Evolutionary conservation across 30 jellyfish, hydroid and myxozoan genomes (phyloP), one percentile per base, ranked within the genome.

Genomic region (Chrysaora quinquecirrha): DNA sequence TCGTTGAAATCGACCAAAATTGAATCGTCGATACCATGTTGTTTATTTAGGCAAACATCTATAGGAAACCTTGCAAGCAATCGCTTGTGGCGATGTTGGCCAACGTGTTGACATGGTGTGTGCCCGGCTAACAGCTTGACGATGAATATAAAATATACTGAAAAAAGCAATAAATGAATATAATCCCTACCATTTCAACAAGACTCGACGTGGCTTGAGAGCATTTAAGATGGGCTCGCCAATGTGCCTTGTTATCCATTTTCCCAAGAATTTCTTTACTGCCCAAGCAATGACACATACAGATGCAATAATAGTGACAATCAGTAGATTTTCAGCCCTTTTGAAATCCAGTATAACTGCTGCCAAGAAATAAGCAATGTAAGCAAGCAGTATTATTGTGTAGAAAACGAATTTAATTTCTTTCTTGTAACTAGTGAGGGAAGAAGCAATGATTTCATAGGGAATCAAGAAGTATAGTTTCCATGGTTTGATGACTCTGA

Each of bases 351-450:
- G 64, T 6, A 31, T 30, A 10, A 34, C 29, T 19, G 81, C 81
- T 69, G 65, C 81, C 35, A 69, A 19, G 30, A 69, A 31, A 30
- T 30, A 69, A 3, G 81, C 81, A 29, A 23, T 27, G 30, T 69
- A 69, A 2, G 30, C 27, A 73, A 69, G 19, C 11, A 69, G 23
- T 2, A 31, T 3, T 1, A 69, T 22, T 1, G 31, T 1, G 10
- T 25, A 35, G 29, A 34, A 7, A 29, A 69, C 24, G 22, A 3
- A 16, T 9, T 29, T 7, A 30, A 27, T 7, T 3, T 3, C 64
- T 34, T 43, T 25, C 27, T 30, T 34, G 31, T 69, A 19, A 7
- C 9, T 23, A 3, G 11, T 32, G 31, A 30, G 32, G 27, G 52
- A 69, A 1, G 9, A 4, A 4, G 68, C 29, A 9, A 20, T 20